Percentiles rank a stretch among this genome's conserved stretches.
Evolutionary conservation across 2,797 vertebrate genomes (phyloP).

Genomic region (Forpus xanthops): DNA sequence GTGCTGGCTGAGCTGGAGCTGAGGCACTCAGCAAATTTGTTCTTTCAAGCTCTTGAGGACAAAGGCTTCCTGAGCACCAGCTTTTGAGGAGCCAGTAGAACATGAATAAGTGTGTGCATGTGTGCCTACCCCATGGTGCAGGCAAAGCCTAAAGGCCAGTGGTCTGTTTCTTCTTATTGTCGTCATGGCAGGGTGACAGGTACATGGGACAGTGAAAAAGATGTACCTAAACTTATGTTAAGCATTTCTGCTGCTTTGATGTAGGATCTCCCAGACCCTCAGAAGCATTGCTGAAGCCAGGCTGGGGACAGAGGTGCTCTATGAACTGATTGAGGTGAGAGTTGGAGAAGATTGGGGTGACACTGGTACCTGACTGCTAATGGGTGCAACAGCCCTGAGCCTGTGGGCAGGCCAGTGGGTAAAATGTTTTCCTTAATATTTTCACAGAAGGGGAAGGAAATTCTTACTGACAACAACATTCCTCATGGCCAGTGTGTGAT

Average conservation of each 20-base stretch:
- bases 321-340: conserved; percentile 95
- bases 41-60: not conserved
- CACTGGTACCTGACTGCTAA: not conserved
- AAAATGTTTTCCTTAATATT: conserved; percentile 9
- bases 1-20: not conserved
- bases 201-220: not conserved
- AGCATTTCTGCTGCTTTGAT: conserved; percentile 2
- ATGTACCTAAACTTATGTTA: not conserved
- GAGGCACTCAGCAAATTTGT: not conserved
- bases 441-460: conserved; percentile 81
- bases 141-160: not conserved
- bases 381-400: not conserved
- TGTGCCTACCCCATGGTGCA: not conserved
- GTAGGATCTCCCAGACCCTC: conserved; percentile 76
- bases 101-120: rapidly evolving
- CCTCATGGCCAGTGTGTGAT: conserved; percentile 95
- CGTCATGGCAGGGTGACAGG: not conserved
- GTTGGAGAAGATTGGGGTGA: not conserved
- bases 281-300: conserved; percentile 81
- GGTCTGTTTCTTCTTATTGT: not conserved
- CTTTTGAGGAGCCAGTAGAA: not conserved
- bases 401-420: not conserved
- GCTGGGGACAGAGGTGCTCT: conserved; percentile 88
- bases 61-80: not conserved
- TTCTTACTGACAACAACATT: conserved; percentile 93